These are phyloP conservation scores for Ferdinandea cuprea DNA, from an alignment of 2,888 invertebrate species.

Conservation along the genomic window DNA sequence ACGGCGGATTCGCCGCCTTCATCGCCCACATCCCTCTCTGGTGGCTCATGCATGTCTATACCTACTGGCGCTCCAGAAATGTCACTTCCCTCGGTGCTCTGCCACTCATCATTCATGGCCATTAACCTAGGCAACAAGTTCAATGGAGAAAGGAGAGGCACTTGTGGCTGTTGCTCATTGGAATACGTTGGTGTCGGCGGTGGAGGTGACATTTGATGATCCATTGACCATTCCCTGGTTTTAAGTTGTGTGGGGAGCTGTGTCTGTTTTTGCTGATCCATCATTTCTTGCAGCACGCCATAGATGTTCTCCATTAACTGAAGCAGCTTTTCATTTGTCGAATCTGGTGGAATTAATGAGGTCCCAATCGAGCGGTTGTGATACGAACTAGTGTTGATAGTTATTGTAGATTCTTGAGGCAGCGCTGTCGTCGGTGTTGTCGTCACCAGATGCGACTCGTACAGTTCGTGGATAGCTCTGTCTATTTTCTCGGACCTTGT, in stretches of 20 bases:
- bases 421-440: too few species aligned
- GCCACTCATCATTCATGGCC: neutral
- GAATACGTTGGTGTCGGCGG: constrained; percentile 8
- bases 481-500: too few species aligned
- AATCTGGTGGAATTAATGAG: neutral
- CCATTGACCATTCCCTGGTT: constrained; percentile 9
- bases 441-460: too few species aligned
- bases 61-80: neutral
- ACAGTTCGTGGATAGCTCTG: too few species aligned
- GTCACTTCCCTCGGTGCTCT: neutral
- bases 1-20: neutral
- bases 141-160: neutral
- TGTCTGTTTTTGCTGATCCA: constrained; percentile 4
- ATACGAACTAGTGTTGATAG: neutral
- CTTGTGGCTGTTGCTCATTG: neutral
- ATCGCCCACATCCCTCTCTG: constrained; percentile 36
- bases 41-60: constrained; percentile 34
- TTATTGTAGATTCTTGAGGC: neutral
- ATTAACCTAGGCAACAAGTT: neutral
- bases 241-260: neutral
- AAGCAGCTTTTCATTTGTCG: neutral
- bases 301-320: constrained; percentile 46
- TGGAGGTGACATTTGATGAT: constrained; percentile 2
- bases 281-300: constrained; percentile 32
- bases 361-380: neutral